Base-by-base conservation (phyloP, 2,113 vertebrate species). In the Castor canadensis region DNA sequence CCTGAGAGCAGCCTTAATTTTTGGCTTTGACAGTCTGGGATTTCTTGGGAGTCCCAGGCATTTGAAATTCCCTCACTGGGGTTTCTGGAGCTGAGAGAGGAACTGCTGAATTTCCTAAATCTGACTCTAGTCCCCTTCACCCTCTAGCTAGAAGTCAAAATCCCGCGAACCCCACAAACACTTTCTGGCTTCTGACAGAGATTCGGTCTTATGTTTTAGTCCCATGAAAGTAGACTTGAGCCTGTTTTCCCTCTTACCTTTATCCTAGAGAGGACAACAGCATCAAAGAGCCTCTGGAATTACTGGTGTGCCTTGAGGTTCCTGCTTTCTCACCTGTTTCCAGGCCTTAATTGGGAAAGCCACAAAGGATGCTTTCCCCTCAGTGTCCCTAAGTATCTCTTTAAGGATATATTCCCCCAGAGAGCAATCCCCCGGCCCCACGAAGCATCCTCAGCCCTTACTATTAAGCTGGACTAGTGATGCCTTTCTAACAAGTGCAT, bases 31-130 rank as follows among this genome's bases (percentile, higher is more conserved):
- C 43, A 86, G 77, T 91, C 69, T 94, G 93, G 95, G 94, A 86
- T 97, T 96, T 97, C 95, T 95, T 62, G 93, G 94, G 93, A 95
- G 93, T 95, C 91, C 92, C 92, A 86, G 72, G 43, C 91, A 35
- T 98, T 96, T 97, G 86, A 97, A 97, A 96, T 96, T 97, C 97
- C 95, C 96, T 97, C 96, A 89, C 96, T 96, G 84, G 95, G 86
- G 52, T 95, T 97, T 94, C 94, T 94, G 67, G 80, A 73, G 38
- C 94, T 66, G n/a, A 95, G 95, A 92, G 95, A 60, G 85, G 85
- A 96, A 95, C 84, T 92, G 28, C 56, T 76, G 52, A 94, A 95
- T 92, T 91, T 97, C 88, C 92, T 84, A 97, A 89, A 91, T 96
- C 92, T 88, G 73, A 86, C 64, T 95, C 43, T 22, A 64, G 66